Base-by-base conservation (phyloP, 92 coral and sea anemone genomes). In the Nematostella vectensis region DNA sequence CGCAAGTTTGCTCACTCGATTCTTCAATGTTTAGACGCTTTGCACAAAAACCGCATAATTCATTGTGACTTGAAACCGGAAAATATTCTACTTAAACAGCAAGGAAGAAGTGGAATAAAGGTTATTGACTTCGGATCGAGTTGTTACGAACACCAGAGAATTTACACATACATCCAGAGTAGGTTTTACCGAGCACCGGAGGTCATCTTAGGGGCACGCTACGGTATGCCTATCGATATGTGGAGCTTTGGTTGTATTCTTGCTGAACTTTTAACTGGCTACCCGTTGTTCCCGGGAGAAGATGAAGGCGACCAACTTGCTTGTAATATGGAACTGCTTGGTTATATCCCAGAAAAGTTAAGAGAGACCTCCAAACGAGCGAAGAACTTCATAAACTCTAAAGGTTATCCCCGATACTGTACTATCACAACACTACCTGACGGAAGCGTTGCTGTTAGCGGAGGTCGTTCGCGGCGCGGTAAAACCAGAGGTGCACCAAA, bases 241-340 rank as follows among this genome's bases (percentile, higher is more conserved):
- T 91, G 98, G 98, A 86, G 96, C 29, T 91, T 91, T 23, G 98
- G 98, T 1, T 91, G 98, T 31, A 91, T 91, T 60, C 63, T 91
- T 25, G 93, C 98, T 16, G 98, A 91, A 71, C 79, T 91, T n/a
- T 62, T 91, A 31, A 91, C 98, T 0, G 98, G 98, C 3, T 91
- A 91, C 62, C 98, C 98, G 16, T 72, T 91, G 16, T 91, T 91
- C 31, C 98, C 98, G 18, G 98, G 98, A 20, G 98, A 91, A 75
- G 98, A 91, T 47, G 98, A 91, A 71, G 88, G 91, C 15, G 98
- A 91, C 44, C 98, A 91, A 54, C 79, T 91, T n/a, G 98, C 98
- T 19, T 91, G 98, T 72, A 58, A 80, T n/a, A 82, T 91, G 27
- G 98, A 91, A 51, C 71, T 91, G 31, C 69, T 70, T 33, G 98